Base-by-base conservation (phyloP, 2,113 vertebrate genomes). In the Oceanodroma tethys region DNA sequence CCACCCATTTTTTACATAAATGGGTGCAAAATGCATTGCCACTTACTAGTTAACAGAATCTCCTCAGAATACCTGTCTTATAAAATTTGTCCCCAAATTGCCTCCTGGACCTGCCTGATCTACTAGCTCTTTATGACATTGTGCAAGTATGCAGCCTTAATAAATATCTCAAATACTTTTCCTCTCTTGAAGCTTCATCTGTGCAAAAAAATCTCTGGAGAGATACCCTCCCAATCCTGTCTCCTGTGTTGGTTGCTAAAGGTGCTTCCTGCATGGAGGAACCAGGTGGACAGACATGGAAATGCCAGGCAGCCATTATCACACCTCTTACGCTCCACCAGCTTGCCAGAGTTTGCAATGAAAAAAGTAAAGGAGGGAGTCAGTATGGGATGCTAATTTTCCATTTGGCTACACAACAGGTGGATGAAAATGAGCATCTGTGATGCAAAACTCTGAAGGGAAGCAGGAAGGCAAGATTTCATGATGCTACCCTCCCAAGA, bases 321-420 rank as follows among this genome's bases (percentile, higher is more conserved):
- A 80, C 68, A 55, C 16, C 50, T 65, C 45, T 87, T 22, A 34
- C 2, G 6, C n/a, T 82, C 38, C 40, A 68, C 26, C 43, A 74
- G 50, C 38, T 86, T 80, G 40, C 32, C 86, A 47, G 71, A 66
- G 59, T 74, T 80, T 75, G 53, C 62, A 38, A 27, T 11, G 16
- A 58, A 36, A 65, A 74, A 76, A 59, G 21, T 45, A 79, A 68
- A 86, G n/a, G 56, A 71, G 13, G 45, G 70, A 92, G 43, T 58
- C 4, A 0, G 34, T 36, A 43, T 9, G 21, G 58, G n/a, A 32
- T 0, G 0, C 16, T n/a, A 80, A 80, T 83, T 75, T 83, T 75
- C 56, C 27, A 55, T 62, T 87, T 3, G 3, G 38, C 60, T 74
- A 25, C 11, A 19, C 19, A 68, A 65, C 16, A 45, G 13, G 7